phyloP scores from a whole-genome alignment of 1,140 invertebrate genomes.

The Drosophila novamexicana region DNA sequence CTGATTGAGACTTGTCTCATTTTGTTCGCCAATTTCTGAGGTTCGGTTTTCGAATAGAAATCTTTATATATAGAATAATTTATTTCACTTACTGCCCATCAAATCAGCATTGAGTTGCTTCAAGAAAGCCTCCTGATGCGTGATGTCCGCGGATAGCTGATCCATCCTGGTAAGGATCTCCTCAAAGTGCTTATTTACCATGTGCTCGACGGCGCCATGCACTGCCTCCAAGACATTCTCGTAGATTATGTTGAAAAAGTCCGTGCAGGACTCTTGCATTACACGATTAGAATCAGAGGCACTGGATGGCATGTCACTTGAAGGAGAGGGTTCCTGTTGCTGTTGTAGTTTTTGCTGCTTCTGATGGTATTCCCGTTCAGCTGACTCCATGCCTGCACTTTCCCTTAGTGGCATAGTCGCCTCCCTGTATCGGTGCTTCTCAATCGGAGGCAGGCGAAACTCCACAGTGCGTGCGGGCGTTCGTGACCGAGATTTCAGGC shows the following conservation, averaged over 20 bases:
- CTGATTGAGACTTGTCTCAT: constrained; percentile 61
- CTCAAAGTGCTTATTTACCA: constrained; percentile 56
- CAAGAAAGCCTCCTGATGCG: constrained; percentile 25
- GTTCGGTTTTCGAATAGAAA: not conserved
- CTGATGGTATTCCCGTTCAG: constrained; percentile 3
- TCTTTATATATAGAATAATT: not conserved
- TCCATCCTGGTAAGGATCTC: constrained; percentile 38
- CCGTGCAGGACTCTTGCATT: constrained; percentile 57
- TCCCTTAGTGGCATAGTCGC: not conserved
- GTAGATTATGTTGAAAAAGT: constrained; percentile 64
- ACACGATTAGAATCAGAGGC: not conserved
- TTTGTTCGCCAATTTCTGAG: constrained; percentile 54
- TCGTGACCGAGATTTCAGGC: not conserved
- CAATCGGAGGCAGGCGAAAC: constrained; percentile 34
- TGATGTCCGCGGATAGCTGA: constrained; percentile 30
- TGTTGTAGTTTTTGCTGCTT: not conserved
- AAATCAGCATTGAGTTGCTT: constrained; percentile 49
- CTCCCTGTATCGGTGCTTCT: constrained; percentile 4
- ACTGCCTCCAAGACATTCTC: constrained; percentile 68
- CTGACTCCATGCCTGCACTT: not conserved
- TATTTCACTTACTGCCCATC: constrained; percentile 48
- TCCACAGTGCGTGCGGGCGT: constrained; percentile 7
- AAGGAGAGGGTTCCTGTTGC: not conserved
- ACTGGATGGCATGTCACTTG: not conserved
- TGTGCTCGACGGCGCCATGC: constrained; percentile 38